These are phyloP conservation scores for Trigoniulus corallinus DNA, from an alignment of 1,140 invertebrate genomes.

Conservation along the genomic window DNA sequence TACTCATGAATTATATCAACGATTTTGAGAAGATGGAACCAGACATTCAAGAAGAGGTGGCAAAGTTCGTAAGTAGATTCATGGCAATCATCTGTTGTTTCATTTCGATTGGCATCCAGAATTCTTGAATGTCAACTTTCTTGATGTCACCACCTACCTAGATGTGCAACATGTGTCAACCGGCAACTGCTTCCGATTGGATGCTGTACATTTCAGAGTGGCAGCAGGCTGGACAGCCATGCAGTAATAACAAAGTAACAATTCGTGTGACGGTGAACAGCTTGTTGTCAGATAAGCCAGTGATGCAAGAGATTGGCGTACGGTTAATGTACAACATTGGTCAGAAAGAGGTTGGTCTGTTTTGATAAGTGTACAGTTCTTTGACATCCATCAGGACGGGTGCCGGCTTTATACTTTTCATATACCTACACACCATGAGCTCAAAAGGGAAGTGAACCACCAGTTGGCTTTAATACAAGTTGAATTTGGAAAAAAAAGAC, in stretches of 20 bases:
- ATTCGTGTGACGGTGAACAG: constrained; percentile 41
- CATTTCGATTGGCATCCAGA: no score
- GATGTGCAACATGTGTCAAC: constrained; percentile 82
- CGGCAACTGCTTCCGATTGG: constrained; percentile 78
- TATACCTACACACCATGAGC: no score
- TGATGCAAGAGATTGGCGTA: constrained; percentile 56
- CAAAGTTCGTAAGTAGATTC: constrained; percentile 51
- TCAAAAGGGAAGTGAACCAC: no score
- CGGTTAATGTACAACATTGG: constrained; percentile 80
- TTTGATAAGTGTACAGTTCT: no score
- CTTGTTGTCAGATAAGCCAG: constrained; percentile 16
- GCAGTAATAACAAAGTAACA: constrained; percentile 76
- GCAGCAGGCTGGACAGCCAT: constrained; percentile 42
- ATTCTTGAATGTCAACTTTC: background rate
- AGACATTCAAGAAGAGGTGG: constrained; percentile 58
- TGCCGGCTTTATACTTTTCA: background rate
- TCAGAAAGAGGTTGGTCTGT: constrained; percentile 58
- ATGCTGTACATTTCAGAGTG: constrained; percentile 82
- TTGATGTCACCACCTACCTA: constrained; percentile 20
- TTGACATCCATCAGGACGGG: no score
- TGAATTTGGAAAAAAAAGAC: no score
- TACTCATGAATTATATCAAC: constrained; percentile 74
- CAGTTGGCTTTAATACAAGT: no score
- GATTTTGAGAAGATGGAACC: constrained; percentile 57
- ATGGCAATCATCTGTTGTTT: background rate